Base-by-base conservation (phyloP, 2,888 invertebrate species). In the Papilio protenor region DNA sequence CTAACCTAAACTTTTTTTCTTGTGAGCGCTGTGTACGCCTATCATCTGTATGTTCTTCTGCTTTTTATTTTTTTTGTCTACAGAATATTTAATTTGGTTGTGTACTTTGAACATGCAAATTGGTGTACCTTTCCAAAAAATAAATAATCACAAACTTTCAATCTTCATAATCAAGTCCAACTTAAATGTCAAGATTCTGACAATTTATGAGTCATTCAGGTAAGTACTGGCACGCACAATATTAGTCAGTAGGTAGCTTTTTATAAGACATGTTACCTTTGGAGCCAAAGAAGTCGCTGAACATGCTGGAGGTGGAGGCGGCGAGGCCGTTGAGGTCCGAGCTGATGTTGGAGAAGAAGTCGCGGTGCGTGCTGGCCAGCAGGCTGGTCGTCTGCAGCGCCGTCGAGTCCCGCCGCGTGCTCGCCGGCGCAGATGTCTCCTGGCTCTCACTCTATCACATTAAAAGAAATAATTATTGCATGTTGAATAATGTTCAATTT, bases 251-350 rank as follows among this genome's bases (percentile, higher is more conserved):
- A 14, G 18, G 5, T n/a, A 8, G 18, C 8, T 8, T 55, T 18
- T 5, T n/a, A 55, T 21, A 10, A 21, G 16, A 49, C 47, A 71
- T 11, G 27, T 27, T 85, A 96, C 96, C 96, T 90, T 96, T 96
- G 59, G 95, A 95, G 89, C 99, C 98, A 90, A 99, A 99, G 84
- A 99, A 96, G 89, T 98, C 99, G 77, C 98, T 98, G 88, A 99
- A 98, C 96, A 99, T 98, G 89, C 97, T 98, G 21, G 98, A 97
- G 0, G 98, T 99, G 81, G 99, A 98, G 0, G 98, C 97, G 27
- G 99, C 98, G 73, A 98, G 96, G 11, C 98, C 98, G 88, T 98
- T 98, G 76, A 99, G 95, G 89, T 99, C 99, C 49, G 97, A 98
- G 87, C 98, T 98, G 87, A 99, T 97, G 86, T 98, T 97, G 80